These are phyloP conservation scores for Latrodectus elegans DNA, from an alignment of 2,888 invertebrate species.

Conservation along the genomic window DNA sequence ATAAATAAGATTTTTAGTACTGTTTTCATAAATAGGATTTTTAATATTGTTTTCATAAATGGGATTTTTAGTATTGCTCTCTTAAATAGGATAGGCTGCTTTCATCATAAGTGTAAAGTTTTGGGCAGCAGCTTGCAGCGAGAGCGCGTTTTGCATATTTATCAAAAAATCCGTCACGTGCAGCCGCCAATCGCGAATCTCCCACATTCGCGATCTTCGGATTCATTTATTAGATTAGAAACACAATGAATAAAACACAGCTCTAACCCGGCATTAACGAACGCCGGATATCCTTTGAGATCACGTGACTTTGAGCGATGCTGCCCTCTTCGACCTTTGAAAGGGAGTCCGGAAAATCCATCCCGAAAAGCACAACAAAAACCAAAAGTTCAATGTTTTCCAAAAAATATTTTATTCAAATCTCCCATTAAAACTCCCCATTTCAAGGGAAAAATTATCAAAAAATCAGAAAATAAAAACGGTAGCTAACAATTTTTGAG, in stretches of 20 bases:
- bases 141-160: too few species aligned
- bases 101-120: too few species aligned
- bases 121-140: too few species aligned
- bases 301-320: conserved; percentile 50
- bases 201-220: background rate
- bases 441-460: background rate
- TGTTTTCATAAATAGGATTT: too few species aligned
- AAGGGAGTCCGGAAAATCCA: background rate
- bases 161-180: too few species aligned
- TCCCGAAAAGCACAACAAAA: conserved; percentile 1
- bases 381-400: background rate
- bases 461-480: background rate
- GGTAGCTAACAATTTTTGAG: background rate
- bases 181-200: background rate
- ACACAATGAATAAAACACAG: background rate
- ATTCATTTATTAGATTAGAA: background rate
- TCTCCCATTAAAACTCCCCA: background rate
- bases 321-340: conserved; percentile 66
- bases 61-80: too few species aligned
- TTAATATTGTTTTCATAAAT: too few species aligned
- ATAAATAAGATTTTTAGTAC: too few species aligned
- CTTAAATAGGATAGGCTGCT: too few species aligned
- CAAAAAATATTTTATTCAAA: background rate
- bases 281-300: conserved; percentile 53
- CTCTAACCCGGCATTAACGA: conserved; percentile 25